Percentiles rank a stretch among this genome's conserved stretches.
Evolutionary conservation across 2,888 invertebrate species (phyloP).

Genomic region (Cyclophora albipunctata): DNA sequence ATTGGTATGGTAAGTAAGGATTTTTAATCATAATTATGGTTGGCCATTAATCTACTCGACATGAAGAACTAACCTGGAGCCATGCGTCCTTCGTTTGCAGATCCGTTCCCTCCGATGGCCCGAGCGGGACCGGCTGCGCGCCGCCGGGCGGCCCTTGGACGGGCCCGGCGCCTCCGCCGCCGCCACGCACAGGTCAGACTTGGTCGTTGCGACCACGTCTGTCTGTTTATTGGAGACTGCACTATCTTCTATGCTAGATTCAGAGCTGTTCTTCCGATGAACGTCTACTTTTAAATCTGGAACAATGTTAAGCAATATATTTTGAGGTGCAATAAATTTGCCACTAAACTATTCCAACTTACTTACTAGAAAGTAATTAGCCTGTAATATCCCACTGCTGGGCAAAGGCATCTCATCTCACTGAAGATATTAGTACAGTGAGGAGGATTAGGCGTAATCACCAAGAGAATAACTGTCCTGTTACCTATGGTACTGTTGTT

Average conservation of each 20-base stretch:
- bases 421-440: no score
- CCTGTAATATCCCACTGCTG: no score
- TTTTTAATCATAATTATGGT: no score
- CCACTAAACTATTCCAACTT: neutral
- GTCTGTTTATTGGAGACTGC: conserved; percentile 64
- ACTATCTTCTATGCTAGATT: conserved; percentile 85
- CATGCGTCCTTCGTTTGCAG: conserved; percentile 48
- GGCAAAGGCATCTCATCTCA: no score
- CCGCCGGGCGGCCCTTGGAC: conserved; percentile 46
- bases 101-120: conserved; percentile 50
- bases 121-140: conserved; percentile 46
- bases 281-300: conserved; percentile 94
- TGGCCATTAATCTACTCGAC: no score
- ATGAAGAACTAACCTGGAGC: conserved; percentile 36
- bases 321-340: neutral
- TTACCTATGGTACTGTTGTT: conserved; percentile 81
- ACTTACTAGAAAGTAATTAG: no score
- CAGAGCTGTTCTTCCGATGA: conserved; percentile 92
- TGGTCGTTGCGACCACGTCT: conserved; percentile 48
- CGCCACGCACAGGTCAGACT: conserved; percentile 56
- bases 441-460: no score
- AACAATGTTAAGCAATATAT: conserved; percentile 24
- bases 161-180: conserved; percentile 45
- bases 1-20: no score
- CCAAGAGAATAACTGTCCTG: no score